phyloP scores from a whole-genome alignment of 2,113 vertebrate genomes.

The Macrotus californicus region DNA sequence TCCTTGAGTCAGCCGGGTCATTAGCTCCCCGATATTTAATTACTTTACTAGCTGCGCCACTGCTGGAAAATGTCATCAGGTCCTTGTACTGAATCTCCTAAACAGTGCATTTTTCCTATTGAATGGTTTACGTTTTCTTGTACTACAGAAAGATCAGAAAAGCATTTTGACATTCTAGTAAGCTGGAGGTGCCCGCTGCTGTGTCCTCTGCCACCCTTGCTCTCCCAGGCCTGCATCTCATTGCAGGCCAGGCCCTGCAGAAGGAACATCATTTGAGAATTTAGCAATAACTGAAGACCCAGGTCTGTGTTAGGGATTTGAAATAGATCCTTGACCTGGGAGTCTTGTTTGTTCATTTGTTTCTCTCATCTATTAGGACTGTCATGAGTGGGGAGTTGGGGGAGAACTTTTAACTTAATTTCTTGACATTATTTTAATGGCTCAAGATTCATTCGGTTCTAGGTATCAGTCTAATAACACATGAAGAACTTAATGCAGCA shows the following conservation, averaged over 20 bases:
- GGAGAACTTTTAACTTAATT: background rate
- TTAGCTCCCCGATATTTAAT: slow-evolving; percentile 66
- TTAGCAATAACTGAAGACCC: background rate
- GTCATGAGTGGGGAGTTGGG: background rate
- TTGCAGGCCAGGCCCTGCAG: fast-evolving
- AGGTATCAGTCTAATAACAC: background rate
- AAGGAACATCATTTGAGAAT: background rate
- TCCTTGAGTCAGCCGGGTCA: slow-evolving; percentile 39
- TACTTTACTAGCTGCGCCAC: slow-evolving; percentile 42
- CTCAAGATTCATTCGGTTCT: background rate
- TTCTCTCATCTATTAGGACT: background rate
- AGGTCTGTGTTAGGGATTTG: background rate
- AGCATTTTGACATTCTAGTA: background rate
- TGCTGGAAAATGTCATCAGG: slow-evolving; percentile 61
- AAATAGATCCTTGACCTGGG: background rate
- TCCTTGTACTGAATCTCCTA: background rate
- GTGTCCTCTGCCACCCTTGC: background rate
- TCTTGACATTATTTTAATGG: slow-evolving; percentile 1
- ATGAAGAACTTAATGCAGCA: background rate
- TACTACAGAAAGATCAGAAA: slow-evolving; percentile 8
- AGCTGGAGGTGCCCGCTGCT: background rate
- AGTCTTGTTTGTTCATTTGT: background rate
- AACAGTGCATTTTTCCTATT: background rate
- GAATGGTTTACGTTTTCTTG: slow-evolving; percentile 27
- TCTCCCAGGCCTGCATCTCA: background rate